Conservation (phyloP, 64 coral and sea anemone species). For the Montipora efflorescens region DNA sequence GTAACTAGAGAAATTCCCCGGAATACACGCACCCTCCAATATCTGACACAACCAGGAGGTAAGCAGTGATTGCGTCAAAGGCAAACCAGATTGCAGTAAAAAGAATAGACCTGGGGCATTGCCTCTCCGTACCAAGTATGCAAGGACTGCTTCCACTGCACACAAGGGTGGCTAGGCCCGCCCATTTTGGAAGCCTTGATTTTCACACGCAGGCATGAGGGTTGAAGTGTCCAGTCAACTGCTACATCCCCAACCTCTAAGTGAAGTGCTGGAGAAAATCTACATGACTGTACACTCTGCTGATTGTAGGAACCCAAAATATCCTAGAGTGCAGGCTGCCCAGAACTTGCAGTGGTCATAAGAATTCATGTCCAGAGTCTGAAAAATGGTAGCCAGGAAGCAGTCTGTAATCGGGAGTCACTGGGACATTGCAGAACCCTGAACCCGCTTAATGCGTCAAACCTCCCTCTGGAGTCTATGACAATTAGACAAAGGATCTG, state of each 20-base stretch:
- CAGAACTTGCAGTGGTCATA: slow-evolving; percentile 1
- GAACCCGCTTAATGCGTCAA: background rate
- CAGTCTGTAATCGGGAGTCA: background rate
- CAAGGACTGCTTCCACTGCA: background rate
- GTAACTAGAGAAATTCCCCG: background rate
- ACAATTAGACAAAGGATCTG: background rate
- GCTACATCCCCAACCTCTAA: too few relatives aligned
- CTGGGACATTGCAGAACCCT: background rate
- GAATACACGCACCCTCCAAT: background rate
- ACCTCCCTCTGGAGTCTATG: slow-evolving; percentile 21
- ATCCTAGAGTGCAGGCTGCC: background rate
- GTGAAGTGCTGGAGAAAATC: background rate
- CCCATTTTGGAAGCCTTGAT: background rate
- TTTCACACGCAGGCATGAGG: background rate
- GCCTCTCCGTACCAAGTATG: background rate
- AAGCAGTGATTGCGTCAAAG: too few relatives aligned
- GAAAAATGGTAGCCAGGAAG: background rate
- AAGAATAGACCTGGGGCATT: background rate
- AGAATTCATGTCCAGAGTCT: background rate
- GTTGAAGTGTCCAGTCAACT: too few relatives aligned
- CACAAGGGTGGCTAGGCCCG: background rate
- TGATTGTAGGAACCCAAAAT: too few relatives aligned
- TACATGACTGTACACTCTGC: too few relatives aligned
- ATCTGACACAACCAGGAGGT: background rate
- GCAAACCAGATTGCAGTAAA: background rate